A percentile compares a stretch with the other conserved stretches of the same genome.
These are phyloP conservation scores for Antheraea pernyi DNA, from an alignment of 1,140 invertebrate species.

Conservation along the genomic window DNA sequence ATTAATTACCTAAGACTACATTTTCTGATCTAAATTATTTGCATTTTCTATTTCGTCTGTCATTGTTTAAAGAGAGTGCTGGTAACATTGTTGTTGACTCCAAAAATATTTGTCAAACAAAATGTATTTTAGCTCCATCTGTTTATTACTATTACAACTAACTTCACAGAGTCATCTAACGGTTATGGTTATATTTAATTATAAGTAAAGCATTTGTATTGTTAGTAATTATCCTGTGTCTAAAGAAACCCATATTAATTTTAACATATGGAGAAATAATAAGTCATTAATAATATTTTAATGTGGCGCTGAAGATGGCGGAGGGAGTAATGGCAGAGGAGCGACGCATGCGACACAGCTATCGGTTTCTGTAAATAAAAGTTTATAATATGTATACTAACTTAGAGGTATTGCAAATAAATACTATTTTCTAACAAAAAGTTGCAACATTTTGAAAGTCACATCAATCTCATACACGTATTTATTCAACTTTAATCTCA, in stretches of 20 bases:
- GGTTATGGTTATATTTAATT: not conserved
- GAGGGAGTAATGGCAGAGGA: constrained; percentile 58
- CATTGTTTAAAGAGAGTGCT: not conserved
- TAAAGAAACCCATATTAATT: not conserved
- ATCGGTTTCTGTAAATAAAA: constrained; percentile 58
- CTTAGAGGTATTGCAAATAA: not conserved
- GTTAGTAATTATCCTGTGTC: not conserved
- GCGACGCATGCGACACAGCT: constrained; percentile 63
- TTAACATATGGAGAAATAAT: not conserved
- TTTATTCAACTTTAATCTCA: no score
- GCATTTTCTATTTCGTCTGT: not conserved
- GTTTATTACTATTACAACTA: not conserved
- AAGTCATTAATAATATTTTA: constrained; percentile 23
- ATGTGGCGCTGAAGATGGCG: constrained; percentile 59
- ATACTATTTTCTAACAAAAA: no score
- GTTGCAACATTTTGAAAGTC: no score
- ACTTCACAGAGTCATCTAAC: not conserved
- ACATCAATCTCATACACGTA: no score
- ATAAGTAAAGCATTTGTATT: not conserved
- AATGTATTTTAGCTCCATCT: not conserved
- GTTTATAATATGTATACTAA: not conserved
- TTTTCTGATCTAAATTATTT: no score
- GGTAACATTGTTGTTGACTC: not conserved
- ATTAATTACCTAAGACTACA: no score
- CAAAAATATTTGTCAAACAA: no score